Evolutionary conservation across 2,888 invertebrate genomes (phyloP), one percentile per base, ranked within the genome.

Genomic region (Caenorhabditis macrosperma): DNA sequence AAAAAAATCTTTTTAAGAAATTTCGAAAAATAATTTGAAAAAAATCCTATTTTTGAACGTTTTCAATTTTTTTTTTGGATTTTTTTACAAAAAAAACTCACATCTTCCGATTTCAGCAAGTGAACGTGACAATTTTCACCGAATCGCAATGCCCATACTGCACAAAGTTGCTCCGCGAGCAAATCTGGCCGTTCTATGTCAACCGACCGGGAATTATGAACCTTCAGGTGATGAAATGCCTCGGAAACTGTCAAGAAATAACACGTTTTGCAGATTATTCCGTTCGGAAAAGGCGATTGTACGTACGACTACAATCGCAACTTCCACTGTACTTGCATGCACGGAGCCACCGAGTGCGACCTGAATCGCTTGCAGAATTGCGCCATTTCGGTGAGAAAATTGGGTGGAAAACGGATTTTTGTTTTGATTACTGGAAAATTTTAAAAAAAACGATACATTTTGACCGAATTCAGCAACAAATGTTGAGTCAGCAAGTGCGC

Each of bases 131-230:
- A 1, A 84, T 89, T 44, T 89, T 89, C 84, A 87, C 86, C 28
- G 89, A 89, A 78, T 90, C 89, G 5, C 89, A 89, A 75, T 89
- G 89, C 67, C 89, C 89, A 2, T 89, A 87, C 81, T 89, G 89
- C 76, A 89, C 89, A 15, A 82, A 85, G 24, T 64, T 89, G 59
- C 77, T 89, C 26, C 77, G 90, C n/a, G 90, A 89, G 67, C 89
- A 89, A 68, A 84, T 89, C 68, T 89, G 89, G 89, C 89, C 90
- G 46, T 89, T 89, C 76, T 89, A 89, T 61, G 88, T 87, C 22
- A 84, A 86, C 22, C 79, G 86, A 68, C 89, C 89, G 0, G 89
- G 89, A 50, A 87, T 89, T 46, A 89, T 90, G 87, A 90, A 90
- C 72, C 69, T 89, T 7, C 89, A 89, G 85, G 88, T 87, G 28